These are phyloP conservation scores for Catalaphyllia jardinei DNA, from an alignment of 64 coral and sea anemone species.

Conservation along the genomic window DNA sequence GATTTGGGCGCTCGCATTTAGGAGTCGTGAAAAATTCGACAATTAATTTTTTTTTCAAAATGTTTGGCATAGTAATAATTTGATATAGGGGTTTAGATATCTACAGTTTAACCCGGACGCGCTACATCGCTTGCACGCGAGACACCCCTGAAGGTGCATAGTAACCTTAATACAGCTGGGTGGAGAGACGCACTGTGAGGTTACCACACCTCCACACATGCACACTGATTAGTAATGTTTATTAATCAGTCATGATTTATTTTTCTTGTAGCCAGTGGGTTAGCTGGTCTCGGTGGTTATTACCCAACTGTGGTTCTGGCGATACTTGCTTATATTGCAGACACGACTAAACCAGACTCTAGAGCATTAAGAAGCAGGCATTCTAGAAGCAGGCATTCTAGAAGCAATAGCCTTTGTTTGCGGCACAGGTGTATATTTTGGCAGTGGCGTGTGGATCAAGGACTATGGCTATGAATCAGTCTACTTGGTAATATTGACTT, in stretches of 20 bases:
- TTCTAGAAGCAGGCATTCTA: slow-evolving; percentile 78
- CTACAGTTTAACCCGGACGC: too few species aligned
- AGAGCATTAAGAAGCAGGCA: slow-evolving; percentile 66
- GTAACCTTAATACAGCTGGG: too few species aligned
- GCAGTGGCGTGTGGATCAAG: slow-evolving; percentile 75
- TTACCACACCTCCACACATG: too few species aligned
- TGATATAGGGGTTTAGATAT: too few species aligned
- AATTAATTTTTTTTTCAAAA: too few species aligned
- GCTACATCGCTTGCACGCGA: too few species aligned
- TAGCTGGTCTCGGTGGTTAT: slow-evolving; percentile 68
- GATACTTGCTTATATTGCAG: slow-evolving; percentile 70
- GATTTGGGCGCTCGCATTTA: too few species aligned
- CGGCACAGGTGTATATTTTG: slow-evolving; percentile 55
- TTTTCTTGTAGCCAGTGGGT: slow-evolving; percentile 51
- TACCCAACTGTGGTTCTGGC: slow-evolving; percentile 73
- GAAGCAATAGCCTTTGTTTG: slow-evolving; percentile 78
- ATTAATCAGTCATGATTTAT: not conserved
- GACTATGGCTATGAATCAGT: slow-evolving; percentile 57
- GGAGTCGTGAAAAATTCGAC: too few species aligned
- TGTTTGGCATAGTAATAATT: too few species aligned
- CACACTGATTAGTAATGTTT: too few species aligned
- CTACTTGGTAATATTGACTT: slow-evolving; percentile 55
- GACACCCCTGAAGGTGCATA: too few species aligned
- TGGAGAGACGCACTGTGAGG: too few species aligned
- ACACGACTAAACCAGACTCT: slow-evolving; percentile 66